Conservation (phyloP, 2,113 vertebrate genomes). For the Heptranchias perlo region DNA sequence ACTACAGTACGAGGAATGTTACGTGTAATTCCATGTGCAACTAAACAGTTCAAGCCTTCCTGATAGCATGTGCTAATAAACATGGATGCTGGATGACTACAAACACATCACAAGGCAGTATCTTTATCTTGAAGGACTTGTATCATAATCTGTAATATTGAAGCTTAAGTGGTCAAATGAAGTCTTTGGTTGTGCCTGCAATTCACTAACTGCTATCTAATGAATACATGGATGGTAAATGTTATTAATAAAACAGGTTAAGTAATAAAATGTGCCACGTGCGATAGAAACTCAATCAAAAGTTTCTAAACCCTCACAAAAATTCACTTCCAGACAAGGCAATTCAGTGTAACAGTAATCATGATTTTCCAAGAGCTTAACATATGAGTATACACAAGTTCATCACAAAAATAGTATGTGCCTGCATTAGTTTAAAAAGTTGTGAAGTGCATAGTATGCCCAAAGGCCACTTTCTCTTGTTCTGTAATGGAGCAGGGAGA, state of each 20-base stretch:
- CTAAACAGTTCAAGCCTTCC: not conserved
- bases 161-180: no score
- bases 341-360: not conserved
- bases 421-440: not conserved
- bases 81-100: not conserved
- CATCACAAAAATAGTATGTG: not conserved
- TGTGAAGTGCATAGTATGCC: not conserved
- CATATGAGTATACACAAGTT: not conserved
- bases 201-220: not conserved
- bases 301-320: not conserved
- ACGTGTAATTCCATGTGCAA: not conserved
- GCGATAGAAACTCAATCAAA: not conserved
- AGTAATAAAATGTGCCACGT: not conserved
- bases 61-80: not conserved
- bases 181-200: not conserved
- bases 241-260: not conserved
- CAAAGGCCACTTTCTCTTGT: not conserved
- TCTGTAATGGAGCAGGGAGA: not conserved
- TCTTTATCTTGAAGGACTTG: not conserved
- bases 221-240: not conserved
- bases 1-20: not conserved
- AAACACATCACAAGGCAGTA: not conserved
- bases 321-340: not conserved
- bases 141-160: no score
- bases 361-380: not conserved